phyloP scores from a whole-genome alignment of 2,888 invertebrate genomes.

The Phortica okadai region DNA sequence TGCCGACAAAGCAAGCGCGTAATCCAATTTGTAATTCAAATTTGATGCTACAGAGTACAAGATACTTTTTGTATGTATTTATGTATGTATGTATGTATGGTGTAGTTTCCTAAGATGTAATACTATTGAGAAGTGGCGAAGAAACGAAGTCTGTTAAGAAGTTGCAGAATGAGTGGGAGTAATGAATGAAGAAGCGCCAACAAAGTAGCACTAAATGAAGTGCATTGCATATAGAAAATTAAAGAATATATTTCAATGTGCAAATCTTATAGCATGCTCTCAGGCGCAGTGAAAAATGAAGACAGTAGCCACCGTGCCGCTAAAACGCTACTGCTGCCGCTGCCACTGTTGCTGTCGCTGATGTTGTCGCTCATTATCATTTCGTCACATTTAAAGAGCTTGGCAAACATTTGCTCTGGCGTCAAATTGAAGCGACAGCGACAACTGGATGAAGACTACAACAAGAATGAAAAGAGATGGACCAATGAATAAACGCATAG shows the following conservation, averaged over 20 bases:
- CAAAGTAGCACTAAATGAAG: conserved; percentile 27
- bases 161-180: background rate
- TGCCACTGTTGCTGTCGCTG: background rate
- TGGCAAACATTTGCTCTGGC: conserved; percentile 65
- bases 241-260: conserved; percentile 21
- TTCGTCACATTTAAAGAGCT: conserved; percentile 57
- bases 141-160: background rate
- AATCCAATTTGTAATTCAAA: conserved; percentile 31
- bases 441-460: background rate
- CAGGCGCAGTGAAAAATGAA: background rate
- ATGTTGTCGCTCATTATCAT: conserved; percentile 26
- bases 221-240: conserved; percentile 27
- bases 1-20: conserved; percentile 28
- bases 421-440: background rate
- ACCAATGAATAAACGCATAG: background rate
- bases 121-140: background rate
- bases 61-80: no score
- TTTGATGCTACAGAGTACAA: conserved; percentile 4
- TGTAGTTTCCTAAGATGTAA: background rate
- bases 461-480: background rate
- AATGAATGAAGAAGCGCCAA: background rate
- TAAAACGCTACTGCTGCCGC: background rate
- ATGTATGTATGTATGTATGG: no score
- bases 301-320: background rate
- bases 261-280: conserved; percentile 5